Evolutionary conservation across 2,888 invertebrate genomes (phyloP).

Genomic region (Pammene aurita): DNA sequence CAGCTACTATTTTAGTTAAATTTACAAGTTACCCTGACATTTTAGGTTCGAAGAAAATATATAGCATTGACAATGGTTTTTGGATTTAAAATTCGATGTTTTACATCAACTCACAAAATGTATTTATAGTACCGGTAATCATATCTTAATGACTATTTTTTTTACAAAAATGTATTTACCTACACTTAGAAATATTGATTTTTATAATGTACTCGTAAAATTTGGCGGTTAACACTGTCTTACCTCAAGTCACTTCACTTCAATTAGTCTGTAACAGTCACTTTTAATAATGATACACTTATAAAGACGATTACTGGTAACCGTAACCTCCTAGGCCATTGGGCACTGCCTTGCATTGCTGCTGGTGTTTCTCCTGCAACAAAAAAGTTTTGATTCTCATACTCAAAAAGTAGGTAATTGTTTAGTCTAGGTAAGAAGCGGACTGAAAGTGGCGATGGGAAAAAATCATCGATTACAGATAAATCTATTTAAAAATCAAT

Average conservation of each 20-base stretch:
- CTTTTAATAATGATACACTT: constrained; percentile 44
- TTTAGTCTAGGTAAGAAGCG: background rate
- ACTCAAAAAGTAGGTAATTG: background rate
- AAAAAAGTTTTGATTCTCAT: background rate
- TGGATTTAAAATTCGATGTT: constrained; percentile 51
- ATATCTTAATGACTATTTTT: background rate
- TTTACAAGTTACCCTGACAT: constrained; percentile 63
- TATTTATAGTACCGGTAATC: background rate
- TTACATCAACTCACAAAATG: constrained; percentile 47
- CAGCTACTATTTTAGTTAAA: constrained; percentile 4
- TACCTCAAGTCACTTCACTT: constrained; percentile 25
- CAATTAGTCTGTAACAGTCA: constrained; percentile 31
- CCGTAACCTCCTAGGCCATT: constrained; percentile 67
- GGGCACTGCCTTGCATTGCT: constrained; percentile 90
- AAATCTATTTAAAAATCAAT: too few species aligned
- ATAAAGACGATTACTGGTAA: constrained; percentile 52
- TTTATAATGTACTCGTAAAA: constrained; percentile 4
- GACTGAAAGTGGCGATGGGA: background rate
- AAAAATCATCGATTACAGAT: too few species aligned
- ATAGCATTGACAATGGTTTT: constrained; percentile 56
- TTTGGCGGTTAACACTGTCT: constrained; percentile 34
- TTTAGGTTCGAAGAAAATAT: constrained; percentile 54
- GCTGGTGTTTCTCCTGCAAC: constrained; percentile 91
- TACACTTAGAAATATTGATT: constrained; percentile 38
- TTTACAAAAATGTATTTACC: constrained; percentile 33